Conservation (phyloP, 2,113 vertebrate genomes). For the Cryptoleucopteryx plumbea region DNA sequence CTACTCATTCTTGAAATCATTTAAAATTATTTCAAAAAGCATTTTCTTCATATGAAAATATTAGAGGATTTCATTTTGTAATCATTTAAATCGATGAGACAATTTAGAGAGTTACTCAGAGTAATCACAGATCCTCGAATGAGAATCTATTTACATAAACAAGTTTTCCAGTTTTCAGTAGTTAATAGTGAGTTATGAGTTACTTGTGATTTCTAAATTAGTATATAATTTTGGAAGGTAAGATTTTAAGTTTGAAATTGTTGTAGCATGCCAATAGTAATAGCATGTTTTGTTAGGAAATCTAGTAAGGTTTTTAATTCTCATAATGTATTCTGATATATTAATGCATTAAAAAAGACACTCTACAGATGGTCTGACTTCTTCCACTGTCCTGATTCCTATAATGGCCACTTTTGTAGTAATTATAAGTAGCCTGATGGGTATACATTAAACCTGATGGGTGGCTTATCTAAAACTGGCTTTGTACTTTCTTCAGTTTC, state of each 20-base stretch:
- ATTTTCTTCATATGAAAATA: not conserved
- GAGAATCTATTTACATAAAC: not conserved
- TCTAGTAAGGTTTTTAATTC: not conserved
- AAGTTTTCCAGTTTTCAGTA: not conserved
- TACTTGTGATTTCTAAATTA: not conserved
- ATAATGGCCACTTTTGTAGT: not conserved
- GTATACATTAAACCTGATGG: not conserved
- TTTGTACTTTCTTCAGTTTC: not conserved
- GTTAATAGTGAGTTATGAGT: not conserved
- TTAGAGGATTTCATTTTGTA: not conserved
- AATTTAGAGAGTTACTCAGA: not conserved
- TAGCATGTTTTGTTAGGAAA: not conserved
- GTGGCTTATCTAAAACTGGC: not conserved
- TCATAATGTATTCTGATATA: not conserved
- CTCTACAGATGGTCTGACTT: not conserved
- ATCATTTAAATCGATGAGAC: not conserved
- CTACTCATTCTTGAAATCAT: not conserved
- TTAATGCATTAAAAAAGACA: not conserved
- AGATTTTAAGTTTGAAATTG: not conserved
- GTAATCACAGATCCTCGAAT: not conserved
- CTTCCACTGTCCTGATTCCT: not conserved
- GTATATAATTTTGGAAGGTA: not conserved
- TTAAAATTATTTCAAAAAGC: not conserved
- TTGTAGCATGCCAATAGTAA: not conserved
- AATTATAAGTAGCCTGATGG: not conserved